phyloP scores from a whole-genome alignment of 2,113 vertebrate species.

The Datnioides undecimradiatus region DNA sequence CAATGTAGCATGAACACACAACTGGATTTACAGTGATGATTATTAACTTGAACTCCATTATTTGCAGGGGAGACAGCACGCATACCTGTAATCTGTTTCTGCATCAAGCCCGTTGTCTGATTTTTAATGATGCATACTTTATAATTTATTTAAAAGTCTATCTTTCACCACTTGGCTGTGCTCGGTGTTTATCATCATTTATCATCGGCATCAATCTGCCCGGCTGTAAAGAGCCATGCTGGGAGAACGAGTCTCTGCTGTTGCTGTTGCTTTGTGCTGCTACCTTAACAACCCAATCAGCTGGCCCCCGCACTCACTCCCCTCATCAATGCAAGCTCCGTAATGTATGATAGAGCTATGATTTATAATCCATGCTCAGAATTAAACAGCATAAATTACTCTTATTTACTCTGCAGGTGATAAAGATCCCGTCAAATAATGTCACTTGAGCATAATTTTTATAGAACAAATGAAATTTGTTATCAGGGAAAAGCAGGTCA shows the following conservation, averaged over 20 bases:
- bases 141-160: slow-evolving; percentile 80
- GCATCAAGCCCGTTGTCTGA: slow-evolving; percentile 63
- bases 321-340: slow-evolving; percentile 77
- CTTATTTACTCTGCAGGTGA: slow-evolving; percentile 88
- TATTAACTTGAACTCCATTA: slow-evolving; percentile 65
- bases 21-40: slow-evolving; percentile 76
- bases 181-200: slow-evolving; percentile 75
- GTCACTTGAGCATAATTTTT: slow-evolving; percentile 88
- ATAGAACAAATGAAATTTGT: slow-evolving; percentile 88
- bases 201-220: slow-evolving; percentile 76
- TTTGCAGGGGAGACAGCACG: slow-evolving; percentile 60
- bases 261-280: slow-evolving; percentile 67
- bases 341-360: slow-evolving; percentile 80
- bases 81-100: slow-evolving; percentile 66
- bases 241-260: slow-evolving; percentile 73
- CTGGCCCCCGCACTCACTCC: slow-evolving; percentile 73
- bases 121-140: slow-evolving; percentile 77
- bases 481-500: slow-evolving; percentile 86
- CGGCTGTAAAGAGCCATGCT: slow-evolving; percentile 67
- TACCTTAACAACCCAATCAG: slow-evolving; percentile 79
- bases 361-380: slow-evolving; percentile 83
- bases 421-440: slow-evolving; percentile 88
- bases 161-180: slow-evolving; percentile 62
- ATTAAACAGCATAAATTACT: slow-evolving; percentile 88
- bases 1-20: slow-evolving; percentile 64